Evolutionary conservation across 1,140 invertebrate genomes (phyloP).

Genomic region (Aricia agestis): DNA sequence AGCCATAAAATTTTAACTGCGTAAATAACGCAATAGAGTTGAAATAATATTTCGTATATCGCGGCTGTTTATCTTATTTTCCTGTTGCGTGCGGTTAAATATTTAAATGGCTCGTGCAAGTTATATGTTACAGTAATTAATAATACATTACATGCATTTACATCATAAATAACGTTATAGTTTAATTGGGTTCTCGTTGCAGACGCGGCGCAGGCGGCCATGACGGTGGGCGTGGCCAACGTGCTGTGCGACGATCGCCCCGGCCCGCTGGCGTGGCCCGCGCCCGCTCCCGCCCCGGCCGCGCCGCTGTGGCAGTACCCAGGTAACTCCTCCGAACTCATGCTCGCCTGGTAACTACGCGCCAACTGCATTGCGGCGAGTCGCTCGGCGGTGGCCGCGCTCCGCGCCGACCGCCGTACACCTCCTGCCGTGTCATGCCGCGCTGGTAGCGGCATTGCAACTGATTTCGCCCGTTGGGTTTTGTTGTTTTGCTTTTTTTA

Average conservation of each 20-base stretch:
- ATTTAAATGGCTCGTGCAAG: not conserved
- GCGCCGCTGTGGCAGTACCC: slow-evolving; percentile 86
- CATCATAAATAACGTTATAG: slow-evolving; percentile 11
- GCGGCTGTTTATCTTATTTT: slow-evolving; percentile 3
- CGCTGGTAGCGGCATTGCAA: slow-evolving; percentile 68
- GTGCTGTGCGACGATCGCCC: slow-evolving; percentile 70
- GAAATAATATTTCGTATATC: slow-evolving; percentile 30
- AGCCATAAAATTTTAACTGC: too few relatives aligned
- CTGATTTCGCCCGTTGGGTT: slow-evolving; percentile 37
- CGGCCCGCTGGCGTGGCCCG: slow-evolving; percentile 67
- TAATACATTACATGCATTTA: slow-evolving; percentile 16
- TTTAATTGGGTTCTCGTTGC: slow-evolving; percentile 36
- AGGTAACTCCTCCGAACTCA: slow-evolving; percentile 73
- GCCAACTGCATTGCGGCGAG: slow-evolving; percentile 70
- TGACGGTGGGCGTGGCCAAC: slow-evolving; percentile 77
- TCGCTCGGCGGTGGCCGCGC: slow-evolving; percentile 44
- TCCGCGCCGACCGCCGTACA: slow-evolving; percentile 23
- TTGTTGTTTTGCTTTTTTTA: slow-evolving; percentile 21
- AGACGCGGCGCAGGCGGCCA: slow-evolving; percentile 76
- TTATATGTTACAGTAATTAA: slow-evolving; percentile 10
- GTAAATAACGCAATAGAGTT: not conserved
- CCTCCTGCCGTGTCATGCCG: slow-evolving; percentile 53
- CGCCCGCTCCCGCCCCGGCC: slow-evolving; percentile 67
- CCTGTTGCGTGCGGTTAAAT: not conserved
- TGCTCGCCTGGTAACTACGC: slow-evolving; percentile 70